Percentiles rank a stretch among this genome's conserved stretches.
phyloP scores from a whole-genome alignment of 2,113 vertebrate species.

The Anoplopoma fimbria region DNA sequence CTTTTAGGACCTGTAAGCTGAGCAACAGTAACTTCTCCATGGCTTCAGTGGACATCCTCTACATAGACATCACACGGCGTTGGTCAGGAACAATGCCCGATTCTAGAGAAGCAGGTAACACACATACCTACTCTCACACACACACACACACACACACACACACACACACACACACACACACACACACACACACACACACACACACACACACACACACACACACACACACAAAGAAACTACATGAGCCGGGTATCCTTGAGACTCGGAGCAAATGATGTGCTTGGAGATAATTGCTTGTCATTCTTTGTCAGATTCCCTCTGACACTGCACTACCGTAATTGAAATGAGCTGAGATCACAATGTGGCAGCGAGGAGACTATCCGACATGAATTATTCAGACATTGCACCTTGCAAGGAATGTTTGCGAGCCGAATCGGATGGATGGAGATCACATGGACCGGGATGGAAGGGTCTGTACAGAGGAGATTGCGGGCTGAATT shows the following conservation, averaged over 20 bases:
- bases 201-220: not conserved
- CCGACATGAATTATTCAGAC: constrained; percentile 70
- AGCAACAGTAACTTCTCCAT: constrained; percentile 93
- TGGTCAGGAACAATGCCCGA: constrained; percentile 87
- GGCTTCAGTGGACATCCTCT: constrained; percentile 96
- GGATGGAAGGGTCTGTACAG: constrained; percentile 46
- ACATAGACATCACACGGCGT: constrained; percentile 96
- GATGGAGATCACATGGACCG: constrained; percentile 60
- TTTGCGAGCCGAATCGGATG: constrained; percentile 48
- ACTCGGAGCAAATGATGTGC: constrained; percentile 44
- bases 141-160: not conserved
- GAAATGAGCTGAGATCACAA: constrained; percentile 70
- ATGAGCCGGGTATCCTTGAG: constrained; percentile 28
- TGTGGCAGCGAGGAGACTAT: constrained; percentile 49
- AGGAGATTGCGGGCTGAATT: constrained; percentile 55
- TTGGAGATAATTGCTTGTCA: constrained; percentile 64
- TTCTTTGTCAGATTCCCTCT: constrained; percentile 62
- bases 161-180: not conserved
- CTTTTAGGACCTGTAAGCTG: constrained; percentile 91
- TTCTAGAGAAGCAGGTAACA: constrained; percentile 90
- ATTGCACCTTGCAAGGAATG: constrained; percentile 50
- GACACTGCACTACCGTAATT: constrained; percentile 53
- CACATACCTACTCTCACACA: not conserved
- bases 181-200: constrained; percentile 1
- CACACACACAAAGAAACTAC: not conserved